A percentile compares a stretch with the other conserved stretches of the same genome.
phyloP scores from a whole-genome alignment of 1,140 invertebrate genomes.

The Aphelenchoides avenae region DNA sequence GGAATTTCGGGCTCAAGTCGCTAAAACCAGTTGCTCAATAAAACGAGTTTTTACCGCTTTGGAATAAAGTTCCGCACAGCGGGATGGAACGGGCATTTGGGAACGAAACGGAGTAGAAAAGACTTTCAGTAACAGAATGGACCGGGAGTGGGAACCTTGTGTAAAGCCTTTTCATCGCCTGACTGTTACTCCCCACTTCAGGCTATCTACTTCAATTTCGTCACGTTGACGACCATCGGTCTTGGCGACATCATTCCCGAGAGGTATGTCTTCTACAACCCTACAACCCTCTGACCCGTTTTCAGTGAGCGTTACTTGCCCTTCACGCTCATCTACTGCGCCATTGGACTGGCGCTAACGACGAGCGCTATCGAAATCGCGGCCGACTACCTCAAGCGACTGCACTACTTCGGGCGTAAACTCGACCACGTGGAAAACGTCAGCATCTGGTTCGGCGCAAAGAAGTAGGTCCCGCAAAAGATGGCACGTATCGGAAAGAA shows the following conservation, averaged over 20 bases:
- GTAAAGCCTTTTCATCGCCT: too few species aligned
- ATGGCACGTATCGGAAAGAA: neutral
- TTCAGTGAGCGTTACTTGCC: slow-evolving; percentile 40
- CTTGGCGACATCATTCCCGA: slow-evolving; percentile 51
- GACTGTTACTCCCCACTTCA: too few species aligned
- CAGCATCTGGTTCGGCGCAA: slow-evolving; percentile 50
- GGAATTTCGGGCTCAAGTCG: too few species aligned
- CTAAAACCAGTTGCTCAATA: too few species aligned
- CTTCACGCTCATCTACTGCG: slow-evolving; percentile 48
- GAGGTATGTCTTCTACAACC: slow-evolving; percentile 24
- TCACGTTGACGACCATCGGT: slow-evolving; percentile 54
- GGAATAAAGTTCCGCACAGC: too few species aligned
- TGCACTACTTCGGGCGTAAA: slow-evolving; percentile 52
- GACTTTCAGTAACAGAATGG: too few species aligned
- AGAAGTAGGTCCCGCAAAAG: slow-evolving; percentile 44
- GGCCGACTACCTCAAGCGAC: slow-evolving; percentile 45
- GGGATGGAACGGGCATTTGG: too few species aligned
- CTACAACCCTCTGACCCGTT: slow-evolving; percentile 1
- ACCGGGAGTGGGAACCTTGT: too few species aligned
- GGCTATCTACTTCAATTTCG: slow-evolving; percentile 54
- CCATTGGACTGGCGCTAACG: slow-evolving; percentile 48
- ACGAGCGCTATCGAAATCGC: slow-evolving; percentile 55
- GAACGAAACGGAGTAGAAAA: too few species aligned
- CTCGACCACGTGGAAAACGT: slow-evolving; percentile 48
- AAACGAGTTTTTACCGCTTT: too few species aligned